phyloP scores from a whole-genome alignment of 2,888 invertebrate genomes.

The Sinhomidia bicolor region DNA sequence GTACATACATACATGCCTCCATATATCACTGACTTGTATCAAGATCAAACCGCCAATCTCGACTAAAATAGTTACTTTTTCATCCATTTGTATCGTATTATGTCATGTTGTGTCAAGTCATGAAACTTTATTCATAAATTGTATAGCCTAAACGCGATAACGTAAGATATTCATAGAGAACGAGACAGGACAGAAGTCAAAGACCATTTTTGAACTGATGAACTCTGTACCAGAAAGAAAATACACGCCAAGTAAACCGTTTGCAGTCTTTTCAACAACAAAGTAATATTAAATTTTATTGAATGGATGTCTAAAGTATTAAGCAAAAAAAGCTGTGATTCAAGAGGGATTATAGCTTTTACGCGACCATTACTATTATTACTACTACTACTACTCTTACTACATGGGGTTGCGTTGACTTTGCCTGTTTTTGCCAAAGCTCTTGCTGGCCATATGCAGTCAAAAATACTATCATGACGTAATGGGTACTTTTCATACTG shows the following conservation, averaged over 20 bases:
- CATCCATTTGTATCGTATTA: not conserved
- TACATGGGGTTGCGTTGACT: too few species aligned
- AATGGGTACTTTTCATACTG: too few species aligned
- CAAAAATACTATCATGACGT: too few species aligned
- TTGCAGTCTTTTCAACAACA: not conserved
- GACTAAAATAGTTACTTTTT: conserved; percentile 1
- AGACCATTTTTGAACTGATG: conserved; percentile 41
- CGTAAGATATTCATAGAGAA: not conserved
- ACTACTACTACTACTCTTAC: too few species aligned
- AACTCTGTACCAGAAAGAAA: conserved; percentile 23
- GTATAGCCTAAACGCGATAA: not conserved
- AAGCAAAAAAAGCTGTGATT: too few species aligned
- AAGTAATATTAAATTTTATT: not conserved
- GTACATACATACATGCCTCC: too few species aligned
- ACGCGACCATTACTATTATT: not conserved
- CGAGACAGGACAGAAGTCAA: conserved; percentile 23
- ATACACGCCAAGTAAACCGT: not conserved
- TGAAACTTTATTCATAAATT: not conserved
- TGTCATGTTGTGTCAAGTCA: not conserved
- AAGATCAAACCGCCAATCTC: not conserved
- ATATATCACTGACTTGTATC: too few species aligned
- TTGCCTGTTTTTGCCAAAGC: too few species aligned
- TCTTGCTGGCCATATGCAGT: too few species aligned
- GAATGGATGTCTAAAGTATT: not conserved
- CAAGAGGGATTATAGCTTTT: too few species aligned